These are phyloP conservation scores for Drosophila ercepeae DNA, from an alignment of 1,140 invertebrate genomes.

Conservation along the genomic window DNA sequence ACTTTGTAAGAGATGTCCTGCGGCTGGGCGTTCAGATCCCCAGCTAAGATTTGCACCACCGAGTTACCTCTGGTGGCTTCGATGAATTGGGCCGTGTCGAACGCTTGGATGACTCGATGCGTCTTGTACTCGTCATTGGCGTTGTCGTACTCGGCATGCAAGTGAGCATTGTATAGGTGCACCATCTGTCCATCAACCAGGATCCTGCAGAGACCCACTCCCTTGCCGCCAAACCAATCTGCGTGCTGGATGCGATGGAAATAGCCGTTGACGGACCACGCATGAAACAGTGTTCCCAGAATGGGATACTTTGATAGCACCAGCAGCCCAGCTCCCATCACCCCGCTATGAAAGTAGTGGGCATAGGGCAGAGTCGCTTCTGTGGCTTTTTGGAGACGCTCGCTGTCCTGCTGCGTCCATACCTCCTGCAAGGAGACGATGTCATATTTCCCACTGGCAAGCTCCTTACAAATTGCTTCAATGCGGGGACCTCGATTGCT, in stretches of 20 bases:
- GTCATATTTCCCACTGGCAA: slow-evolving; percentile 90
- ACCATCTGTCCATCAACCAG: slow-evolving; percentile 88
- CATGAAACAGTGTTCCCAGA: slow-evolving; percentile 94
- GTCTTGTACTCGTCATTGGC: slow-evolving; percentile 94
- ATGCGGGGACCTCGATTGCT: slow-evolving; percentile 91
- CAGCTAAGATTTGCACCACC: slow-evolving; percentile 93
- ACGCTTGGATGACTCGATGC: slow-evolving; percentile 95
- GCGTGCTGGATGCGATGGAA: slow-evolving; percentile 98
- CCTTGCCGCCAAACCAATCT: slow-evolving; percentile 99
- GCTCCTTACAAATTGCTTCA: slow-evolving; percentile 90
- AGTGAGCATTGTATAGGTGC: slow-evolving; percentile 94
- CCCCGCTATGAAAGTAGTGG: slow-evolving; percentile 98
- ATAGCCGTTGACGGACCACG: slow-evolving; percentile 98
- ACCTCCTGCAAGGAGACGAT: slow-evolving; percentile 97
- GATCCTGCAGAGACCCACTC: slow-evolving; percentile 94
- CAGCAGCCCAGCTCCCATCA: slow-evolving; percentile 95
- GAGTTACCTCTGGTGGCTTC: slow-evolving; percentile 90
- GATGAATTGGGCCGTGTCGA: slow-evolving; percentile 97
- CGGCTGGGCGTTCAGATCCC: slow-evolving; percentile 96
- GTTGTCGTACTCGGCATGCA: slow-evolving; percentile 97
- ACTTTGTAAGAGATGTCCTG: slow-evolving; percentile 92
- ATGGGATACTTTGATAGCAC: slow-evolving; percentile 95
- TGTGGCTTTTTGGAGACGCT: slow-evolving; percentile 87
- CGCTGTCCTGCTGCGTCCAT: slow-evolving; percentile 90
- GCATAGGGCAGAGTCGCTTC: slow-evolving; percentile 89